Evolutionary conservation across 2,888 invertebrate genomes (phyloP).

Genomic region (Xanthia icteritia): DNA sequence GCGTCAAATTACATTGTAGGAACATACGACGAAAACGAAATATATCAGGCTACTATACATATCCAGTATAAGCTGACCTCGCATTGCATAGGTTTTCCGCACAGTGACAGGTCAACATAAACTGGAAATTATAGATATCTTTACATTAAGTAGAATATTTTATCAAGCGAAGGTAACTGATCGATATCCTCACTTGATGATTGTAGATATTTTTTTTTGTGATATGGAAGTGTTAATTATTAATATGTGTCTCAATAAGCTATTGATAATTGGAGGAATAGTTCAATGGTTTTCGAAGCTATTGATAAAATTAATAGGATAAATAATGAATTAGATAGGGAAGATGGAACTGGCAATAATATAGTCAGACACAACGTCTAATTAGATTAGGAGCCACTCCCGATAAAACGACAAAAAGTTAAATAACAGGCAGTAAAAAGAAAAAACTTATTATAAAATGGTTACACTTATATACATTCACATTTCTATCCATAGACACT

Average conservation of each 20-base stretch:
- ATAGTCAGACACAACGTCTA: background rate
- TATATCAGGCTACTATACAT: background rate
- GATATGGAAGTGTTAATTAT: background rate
- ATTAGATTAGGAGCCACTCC: background rate
- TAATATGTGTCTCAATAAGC: background rate
- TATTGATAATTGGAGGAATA: background rate
- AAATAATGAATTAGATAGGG: background rate
- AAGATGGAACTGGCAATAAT: background rate
- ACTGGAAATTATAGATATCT: background rate
- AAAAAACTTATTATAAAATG: background rate
- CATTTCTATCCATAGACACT: background rate
- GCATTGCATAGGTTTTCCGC: accelerated
- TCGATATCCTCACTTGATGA: background rate
- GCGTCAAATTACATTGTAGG: slow-evolving; percentile 2
- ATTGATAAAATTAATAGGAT: background rate
- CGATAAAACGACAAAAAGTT: background rate
- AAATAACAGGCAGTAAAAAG: background rate
- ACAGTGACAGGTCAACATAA: background rate
- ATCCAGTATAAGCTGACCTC: background rate
- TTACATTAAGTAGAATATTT: background rate
- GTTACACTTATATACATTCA: background rate
- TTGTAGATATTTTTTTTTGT: background rate
- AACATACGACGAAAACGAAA: too few species aligned
- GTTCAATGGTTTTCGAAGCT: background rate
- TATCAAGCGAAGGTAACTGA: background rate